Base-by-base conservation (phyloP, 2,113 vertebrate genomes). In the Marmota monax region DNA sequence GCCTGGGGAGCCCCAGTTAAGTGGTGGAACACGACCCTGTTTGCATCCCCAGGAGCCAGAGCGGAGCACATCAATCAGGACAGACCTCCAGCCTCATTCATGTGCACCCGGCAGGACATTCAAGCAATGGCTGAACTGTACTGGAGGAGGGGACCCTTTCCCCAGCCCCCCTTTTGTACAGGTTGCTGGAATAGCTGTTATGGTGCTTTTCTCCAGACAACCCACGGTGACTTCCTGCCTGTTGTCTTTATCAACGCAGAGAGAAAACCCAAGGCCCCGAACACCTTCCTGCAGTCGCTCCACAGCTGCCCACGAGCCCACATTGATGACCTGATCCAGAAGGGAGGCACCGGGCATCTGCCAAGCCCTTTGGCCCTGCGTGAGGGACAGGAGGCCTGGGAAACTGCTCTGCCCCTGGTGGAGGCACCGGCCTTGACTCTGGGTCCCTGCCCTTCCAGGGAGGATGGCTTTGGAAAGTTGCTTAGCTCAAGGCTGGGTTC, bases 1-100 rank as follows among this genome's bases (percentile, higher is more conserved):
- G 51, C 13, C 4, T 17, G 51, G 51, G 51, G 51, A 53, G 51
- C 14, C 14, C 51, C 13, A 53, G 13, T 53, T 3, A 53, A 53
- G 51, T 53, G 73, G 56, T 53, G 48, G 65, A 84, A 58, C 84
- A 90, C 89, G 77, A 86, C 48, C 56, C 53, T 7, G 48, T 91
- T 97, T 48, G 58, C 79, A 25, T 84, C 84, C 67, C 80, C 80
- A 76, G 76, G 92, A 74, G 79, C 86, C 70, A 53, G 37, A 65
- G 96, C 69, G 88, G 70, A 92, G 86, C 37, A 70, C 16, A 89
- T 89, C 88, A 96, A 56, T 94, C 88, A 97, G 85, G 29, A 88
- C 20, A 88, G 84, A 45, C 74, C 92, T 88, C 34, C 27, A 92
- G 72, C 22, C 58, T 90, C n/a, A 58, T 42, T 65, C 95, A 95